Conservation (phyloP, 2,113 vertebrate species). For the Passer domesticus region DNA sequence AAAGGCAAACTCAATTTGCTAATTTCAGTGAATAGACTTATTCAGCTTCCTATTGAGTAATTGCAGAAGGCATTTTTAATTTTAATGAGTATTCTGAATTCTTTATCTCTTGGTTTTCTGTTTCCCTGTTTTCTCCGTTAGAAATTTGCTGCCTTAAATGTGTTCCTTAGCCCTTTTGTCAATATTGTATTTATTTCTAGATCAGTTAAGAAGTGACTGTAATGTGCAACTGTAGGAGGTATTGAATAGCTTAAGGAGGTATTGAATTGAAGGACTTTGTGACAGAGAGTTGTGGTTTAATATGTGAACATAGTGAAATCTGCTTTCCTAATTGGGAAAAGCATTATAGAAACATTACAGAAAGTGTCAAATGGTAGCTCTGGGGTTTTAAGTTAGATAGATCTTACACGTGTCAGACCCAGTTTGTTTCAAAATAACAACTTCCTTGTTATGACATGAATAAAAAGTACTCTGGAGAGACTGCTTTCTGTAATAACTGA, state of each 20-base stretch:
- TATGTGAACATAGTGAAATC: neutral
- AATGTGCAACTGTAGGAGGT: neutral
- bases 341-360: neutral
- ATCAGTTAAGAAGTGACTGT: neutral
- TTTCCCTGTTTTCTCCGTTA: neutral
- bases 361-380: neutral
- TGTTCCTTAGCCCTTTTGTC: neutral
- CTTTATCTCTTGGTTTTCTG: neutral
- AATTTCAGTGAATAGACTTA: conserved; percentile 20
- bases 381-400: neutral
- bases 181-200: neutral
- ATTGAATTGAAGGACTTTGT: neutral
- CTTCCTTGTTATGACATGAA: neutral
- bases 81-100: neutral
- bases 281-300: neutral
- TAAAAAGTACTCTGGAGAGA: neutral
- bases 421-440: neutral
- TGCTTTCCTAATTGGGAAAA: neutral
- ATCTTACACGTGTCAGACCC: neutral
- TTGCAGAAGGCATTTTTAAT: neutral
- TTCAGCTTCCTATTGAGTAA: conserved; percentile 21
- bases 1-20: neutral
- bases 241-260: neutral
- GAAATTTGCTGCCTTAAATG: neutral
- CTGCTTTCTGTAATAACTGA: neutral